Percentiles rank a stretch among this genome's conserved stretches.
Evolutionary conservation across 2,113 vertebrate species (phyloP).

Genomic region (Otus sunia): DNA sequence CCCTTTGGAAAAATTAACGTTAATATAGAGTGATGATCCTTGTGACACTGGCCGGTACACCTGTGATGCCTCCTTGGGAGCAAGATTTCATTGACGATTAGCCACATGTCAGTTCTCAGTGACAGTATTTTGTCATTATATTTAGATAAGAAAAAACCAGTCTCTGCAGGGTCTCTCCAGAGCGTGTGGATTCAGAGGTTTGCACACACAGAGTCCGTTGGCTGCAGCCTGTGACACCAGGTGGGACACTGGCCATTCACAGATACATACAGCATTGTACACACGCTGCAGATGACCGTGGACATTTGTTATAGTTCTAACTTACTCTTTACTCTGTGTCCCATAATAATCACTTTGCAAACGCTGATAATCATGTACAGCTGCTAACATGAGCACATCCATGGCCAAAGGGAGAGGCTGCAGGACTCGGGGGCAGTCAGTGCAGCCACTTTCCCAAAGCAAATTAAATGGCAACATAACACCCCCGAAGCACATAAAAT

Average conservation of each 20-base stretch:
- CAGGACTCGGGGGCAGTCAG: background rate
- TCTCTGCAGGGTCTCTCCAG: background rate
- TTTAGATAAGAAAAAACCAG: background rate
- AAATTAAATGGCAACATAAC: background rate
- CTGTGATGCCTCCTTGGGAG: background rate
- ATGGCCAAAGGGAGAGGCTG: background rate
- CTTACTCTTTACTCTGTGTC: background rate
- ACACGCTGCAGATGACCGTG: background rate
- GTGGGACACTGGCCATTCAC: background rate
- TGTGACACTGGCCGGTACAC: background rate
- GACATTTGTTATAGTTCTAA: background rate
- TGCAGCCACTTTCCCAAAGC: background rate
- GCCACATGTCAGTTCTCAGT: background rate
- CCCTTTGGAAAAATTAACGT: background rate
- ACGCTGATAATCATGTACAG: background rate
- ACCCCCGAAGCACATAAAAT: background rate
- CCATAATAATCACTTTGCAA: background rate
- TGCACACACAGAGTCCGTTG: background rate
- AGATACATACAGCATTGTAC: background rate
- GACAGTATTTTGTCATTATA: background rate
- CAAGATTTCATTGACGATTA: background rate
- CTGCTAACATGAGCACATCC: background rate
- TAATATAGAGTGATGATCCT: background rate
- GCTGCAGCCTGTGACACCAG: background rate
- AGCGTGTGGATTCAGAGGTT: background rate